A percentile compares a stretch with the other conserved stretches of the same genome.
These are phyloP conservation scores for Todiramphus chloris DNA, from an alignment of 2,113 vertebrate genomes.

Conservation along the genomic window DNA sequence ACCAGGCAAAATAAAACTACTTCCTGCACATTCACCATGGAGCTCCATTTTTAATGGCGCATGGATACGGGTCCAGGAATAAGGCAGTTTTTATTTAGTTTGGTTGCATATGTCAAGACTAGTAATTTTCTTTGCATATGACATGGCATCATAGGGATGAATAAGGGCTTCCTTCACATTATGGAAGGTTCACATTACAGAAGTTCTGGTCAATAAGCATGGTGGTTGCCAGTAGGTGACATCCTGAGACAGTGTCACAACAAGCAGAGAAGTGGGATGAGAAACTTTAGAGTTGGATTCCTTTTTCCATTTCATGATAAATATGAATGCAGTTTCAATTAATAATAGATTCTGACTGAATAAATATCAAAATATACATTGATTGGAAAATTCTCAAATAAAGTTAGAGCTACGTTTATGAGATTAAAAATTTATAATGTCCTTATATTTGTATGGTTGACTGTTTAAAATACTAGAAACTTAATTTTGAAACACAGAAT, in stretches of 20 bases:
- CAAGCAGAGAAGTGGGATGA: neutral
- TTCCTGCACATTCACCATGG: neutral
- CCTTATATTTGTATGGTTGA: neutral
- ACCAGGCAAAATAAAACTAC: neutral
- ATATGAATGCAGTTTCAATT: neutral
- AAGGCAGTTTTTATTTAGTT: neutral
- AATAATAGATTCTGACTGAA: slow-evolving; percentile 14
- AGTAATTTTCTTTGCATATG: neutral
- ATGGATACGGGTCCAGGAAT: neutral
- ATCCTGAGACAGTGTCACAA: neutral
- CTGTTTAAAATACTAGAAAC: neutral
- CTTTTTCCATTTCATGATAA: neutral
- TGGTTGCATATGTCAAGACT: neutral
- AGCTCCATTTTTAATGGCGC: neutral
- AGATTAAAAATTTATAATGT: neutral
- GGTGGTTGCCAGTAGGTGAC: neutral
- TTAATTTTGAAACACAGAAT: neutral
- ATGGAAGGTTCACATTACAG: neutral
- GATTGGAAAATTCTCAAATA: neutral
- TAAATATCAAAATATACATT: neutral
- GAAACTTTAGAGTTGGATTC: neutral
- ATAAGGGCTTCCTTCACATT: neutral
- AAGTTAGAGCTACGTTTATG: neutral
- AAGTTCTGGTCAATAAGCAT: neutral
- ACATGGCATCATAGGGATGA: rapidly evolving